phyloP scores from a whole-genome alignment of 2,113 vertebrate genomes.

The Engraulis encrasicolus region DNA sequence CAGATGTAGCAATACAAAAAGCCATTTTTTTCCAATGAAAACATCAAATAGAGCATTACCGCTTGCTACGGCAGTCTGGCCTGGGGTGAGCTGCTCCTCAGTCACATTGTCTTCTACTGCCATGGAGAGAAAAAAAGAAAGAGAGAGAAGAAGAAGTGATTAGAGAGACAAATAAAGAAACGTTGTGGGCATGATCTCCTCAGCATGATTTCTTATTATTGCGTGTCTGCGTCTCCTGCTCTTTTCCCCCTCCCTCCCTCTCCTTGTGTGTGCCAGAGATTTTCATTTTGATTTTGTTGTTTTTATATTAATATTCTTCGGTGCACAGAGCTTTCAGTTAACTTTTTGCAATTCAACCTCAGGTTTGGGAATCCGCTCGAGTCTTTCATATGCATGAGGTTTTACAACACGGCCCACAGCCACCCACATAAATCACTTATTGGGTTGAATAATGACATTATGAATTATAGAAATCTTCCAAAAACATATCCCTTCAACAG shows the following conservation, averaged over 20 bases:
- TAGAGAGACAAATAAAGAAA: conserved; percentile 55
- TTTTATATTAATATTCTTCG: conserved; percentile 41
- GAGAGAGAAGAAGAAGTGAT: too few species aligned
- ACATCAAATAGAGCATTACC: conserved; percentile 80
- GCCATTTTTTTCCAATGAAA: conserved; percentile 73
- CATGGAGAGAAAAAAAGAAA: conserved; percentile 77
- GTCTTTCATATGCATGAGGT: conserved; percentile 73
- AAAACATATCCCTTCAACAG: conserved; percentile 60
- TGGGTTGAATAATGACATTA: conserved; percentile 71
- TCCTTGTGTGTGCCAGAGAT: too few species aligned
- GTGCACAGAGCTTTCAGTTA: conserved; percentile 60
- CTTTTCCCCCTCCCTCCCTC: background rate
- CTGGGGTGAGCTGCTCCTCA: conserved; percentile 83
- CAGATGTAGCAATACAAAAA: background rate
- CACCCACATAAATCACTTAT: conserved; percentile 76
- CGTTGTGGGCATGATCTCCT: background rate
- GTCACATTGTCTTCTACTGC: conserved; percentile 90
- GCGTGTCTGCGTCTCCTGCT: background rate
- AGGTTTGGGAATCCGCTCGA: conserved; percentile 65
- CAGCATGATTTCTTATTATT: conserved; percentile 18
- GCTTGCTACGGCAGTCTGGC: conserved; percentile 83
- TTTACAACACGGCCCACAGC: conserved; percentile 71
- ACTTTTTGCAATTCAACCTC: conserved; percentile 64
- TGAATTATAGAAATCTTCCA: conserved; percentile 68
- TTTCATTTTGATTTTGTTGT: conserved; percentile 23